Conservation (phyloP, 2,888 invertebrate genomes). For the Conus canariensis region DNA sequence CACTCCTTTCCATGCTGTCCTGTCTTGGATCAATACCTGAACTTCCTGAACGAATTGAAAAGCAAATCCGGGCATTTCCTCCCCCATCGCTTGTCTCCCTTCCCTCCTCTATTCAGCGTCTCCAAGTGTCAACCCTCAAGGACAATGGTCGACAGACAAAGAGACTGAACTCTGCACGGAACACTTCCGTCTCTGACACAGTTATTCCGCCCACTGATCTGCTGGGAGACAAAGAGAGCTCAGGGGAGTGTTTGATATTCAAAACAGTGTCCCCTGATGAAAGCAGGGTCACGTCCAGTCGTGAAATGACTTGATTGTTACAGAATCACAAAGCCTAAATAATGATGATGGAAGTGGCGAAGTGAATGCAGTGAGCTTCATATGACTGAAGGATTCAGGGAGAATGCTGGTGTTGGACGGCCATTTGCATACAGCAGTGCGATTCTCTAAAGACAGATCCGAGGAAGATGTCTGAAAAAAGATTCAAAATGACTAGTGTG, state of each 20-base stretch:
- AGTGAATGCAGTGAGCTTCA: neutral
- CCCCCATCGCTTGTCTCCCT: no score
- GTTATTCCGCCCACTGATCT: neutral
- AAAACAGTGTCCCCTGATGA: neutral
- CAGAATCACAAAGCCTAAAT: neutral
- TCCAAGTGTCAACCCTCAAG: neutral
- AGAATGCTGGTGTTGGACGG: neutral
- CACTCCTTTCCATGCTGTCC: no score
- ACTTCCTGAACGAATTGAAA: no score
- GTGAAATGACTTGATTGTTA: neutral
- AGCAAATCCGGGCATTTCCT: no score
- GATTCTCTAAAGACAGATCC: neutral
- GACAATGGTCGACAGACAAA: conserved; percentile 1
- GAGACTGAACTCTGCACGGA: neutral
- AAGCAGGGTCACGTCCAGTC: neutral
- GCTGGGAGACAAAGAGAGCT: neutral
- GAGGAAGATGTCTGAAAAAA: neutral
- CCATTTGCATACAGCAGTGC: neutral
- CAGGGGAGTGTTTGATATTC: neutral
- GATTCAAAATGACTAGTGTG: neutral
- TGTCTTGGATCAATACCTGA: no score
- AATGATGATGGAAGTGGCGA: neutral
- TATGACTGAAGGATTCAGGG: neutral
- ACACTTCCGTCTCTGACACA: neutral
- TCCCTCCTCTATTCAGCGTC: neutral